Conservation (phyloP, 2,797 vertebrate genomes). For the Pseudomugil gertrudae region DNA sequence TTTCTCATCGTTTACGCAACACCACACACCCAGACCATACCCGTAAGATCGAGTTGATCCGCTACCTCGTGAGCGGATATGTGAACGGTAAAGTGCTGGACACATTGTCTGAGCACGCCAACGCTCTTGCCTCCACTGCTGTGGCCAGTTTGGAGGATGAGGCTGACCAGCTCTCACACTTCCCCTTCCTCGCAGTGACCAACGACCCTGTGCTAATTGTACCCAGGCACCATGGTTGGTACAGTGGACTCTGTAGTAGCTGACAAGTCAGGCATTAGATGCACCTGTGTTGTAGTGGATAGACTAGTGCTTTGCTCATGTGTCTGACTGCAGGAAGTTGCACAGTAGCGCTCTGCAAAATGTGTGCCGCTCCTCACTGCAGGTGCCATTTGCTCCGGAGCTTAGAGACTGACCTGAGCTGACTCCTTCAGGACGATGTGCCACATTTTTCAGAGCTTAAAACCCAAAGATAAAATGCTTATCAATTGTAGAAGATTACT, state of each 20-base stretch:
- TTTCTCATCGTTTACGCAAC: constrained; percentile 24
- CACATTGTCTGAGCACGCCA: constrained; percentile 90
- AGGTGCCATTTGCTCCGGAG: constrained; percentile 35
- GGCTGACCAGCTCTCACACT: constrained; percentile 88
- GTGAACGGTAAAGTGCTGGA: constrained; percentile 90
- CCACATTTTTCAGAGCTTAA: constrained; percentile 20
- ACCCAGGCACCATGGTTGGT: constrained; percentile 93
- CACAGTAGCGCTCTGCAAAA: constrained; percentile 38
- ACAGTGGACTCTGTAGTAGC: constrained; percentile 56
- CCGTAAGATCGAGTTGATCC: constrained; percentile 92
- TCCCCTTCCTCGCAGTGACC: constrained; percentile 88
- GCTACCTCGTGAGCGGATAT: constrained; percentile 92
- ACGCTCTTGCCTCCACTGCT: constrained; percentile 87
- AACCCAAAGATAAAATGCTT: constrained; percentile 31
- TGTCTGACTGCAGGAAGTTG: constrained; percentile 42
- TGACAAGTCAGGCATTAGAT: constrained; percentile 29
- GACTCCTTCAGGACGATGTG: constrained; percentile 46
- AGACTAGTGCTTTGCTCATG: constrained; percentile 50
- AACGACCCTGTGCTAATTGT: constrained; percentile 85
- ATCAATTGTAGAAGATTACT: constrained; percentile 31
- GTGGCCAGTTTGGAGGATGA: constrained; percentile 89
- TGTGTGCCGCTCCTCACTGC: constrained; percentile 50
- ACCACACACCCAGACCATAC: constrained; percentile 85
- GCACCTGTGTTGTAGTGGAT: constrained; percentile 44
- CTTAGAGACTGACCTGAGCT: constrained; percentile 32